Conservation (phyloP, 1,140 invertebrate genomes). For the Zaprionus ornatus region DNA sequence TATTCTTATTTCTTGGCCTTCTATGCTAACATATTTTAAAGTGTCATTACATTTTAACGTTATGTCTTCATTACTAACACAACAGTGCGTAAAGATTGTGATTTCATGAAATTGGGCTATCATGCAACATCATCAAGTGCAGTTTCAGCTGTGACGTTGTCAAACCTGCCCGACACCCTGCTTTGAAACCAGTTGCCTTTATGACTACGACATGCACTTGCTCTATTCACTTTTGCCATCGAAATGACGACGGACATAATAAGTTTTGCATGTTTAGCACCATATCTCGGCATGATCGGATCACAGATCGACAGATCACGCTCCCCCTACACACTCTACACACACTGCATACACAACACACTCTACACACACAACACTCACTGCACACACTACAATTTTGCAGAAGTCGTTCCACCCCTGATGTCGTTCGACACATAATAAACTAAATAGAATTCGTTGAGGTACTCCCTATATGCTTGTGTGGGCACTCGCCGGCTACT, state of each 20-base stretch:
- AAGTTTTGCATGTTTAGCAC: constrained; percentile 20
- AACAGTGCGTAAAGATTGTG: neutral
- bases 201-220: neutral
- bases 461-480: neutral
- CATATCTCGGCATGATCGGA: constrained; percentile 1
- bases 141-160: neutral
- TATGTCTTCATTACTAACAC: neutral
- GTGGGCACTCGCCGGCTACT: neutral
- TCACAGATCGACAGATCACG: constrained; percentile 6
- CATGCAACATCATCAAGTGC: neutral
- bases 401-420: neutral
- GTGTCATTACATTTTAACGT: neutral
- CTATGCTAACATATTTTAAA: neutral
- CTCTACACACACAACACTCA: neutral
- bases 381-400: neutral
- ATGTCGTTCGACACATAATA: constrained; percentile 55
- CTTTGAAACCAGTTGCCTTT: neutral
- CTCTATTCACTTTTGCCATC: neutral
- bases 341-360: neutral
- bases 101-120: neutral
- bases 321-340: neutral
- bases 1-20: neutral
- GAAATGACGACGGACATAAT: constrained; percentile 6
- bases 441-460: constrained; percentile 45
- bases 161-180: constrained; percentile 2